Conservation (phyloP, 2,888 invertebrate species). For the Spisula subtruncata region DNA sequence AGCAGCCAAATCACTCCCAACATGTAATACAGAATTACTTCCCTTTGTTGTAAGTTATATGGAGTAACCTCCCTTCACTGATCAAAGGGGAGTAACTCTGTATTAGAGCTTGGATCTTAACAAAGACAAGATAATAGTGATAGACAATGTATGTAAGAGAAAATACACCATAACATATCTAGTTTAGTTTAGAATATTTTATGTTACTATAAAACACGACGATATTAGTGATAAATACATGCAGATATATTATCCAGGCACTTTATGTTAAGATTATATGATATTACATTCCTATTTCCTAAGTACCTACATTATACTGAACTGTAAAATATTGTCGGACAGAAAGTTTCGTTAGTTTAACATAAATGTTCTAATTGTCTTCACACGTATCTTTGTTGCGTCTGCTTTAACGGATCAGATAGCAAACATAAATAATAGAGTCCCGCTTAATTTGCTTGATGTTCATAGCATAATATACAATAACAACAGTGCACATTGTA, state of each 20-base stretch:
- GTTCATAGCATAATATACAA: conserved; percentile 31
- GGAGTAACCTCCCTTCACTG: no score
- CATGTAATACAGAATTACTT: no score
- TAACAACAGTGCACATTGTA: conserved; percentile 55
- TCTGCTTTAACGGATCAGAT: conserved; percentile 26
- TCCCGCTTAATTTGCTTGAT: conserved; percentile 39
- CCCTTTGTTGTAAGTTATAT: no score
- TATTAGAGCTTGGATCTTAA: no score
- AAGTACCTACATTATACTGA: neutral
- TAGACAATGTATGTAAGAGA: conserved; percentile 12
- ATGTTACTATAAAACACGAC: neutral
- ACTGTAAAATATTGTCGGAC: neutral
- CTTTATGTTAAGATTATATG: conserved; percentile 22
- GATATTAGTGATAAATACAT: neutral
- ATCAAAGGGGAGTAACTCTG: no score
- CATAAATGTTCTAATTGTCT: neutral
- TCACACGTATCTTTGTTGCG: neutral
- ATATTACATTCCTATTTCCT: neutral
- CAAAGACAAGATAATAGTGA: conserved; percentile 5
- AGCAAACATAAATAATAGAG: conserved; percentile 48
- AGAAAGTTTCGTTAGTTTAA: neutral
- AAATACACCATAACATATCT: conserved; percentile 37
- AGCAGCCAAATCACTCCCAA: conserved; percentile 48
- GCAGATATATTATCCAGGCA: conserved; percentile 26
- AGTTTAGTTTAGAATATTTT: conserved; percentile 30